A percentile compares a stretch with the other conserved stretches of the same genome.
These are phyloP conservation scores for Pseudois nayaur DNA, from an alignment of 2,113 vertebrate genomes.

Conservation along the genomic window DNA sequence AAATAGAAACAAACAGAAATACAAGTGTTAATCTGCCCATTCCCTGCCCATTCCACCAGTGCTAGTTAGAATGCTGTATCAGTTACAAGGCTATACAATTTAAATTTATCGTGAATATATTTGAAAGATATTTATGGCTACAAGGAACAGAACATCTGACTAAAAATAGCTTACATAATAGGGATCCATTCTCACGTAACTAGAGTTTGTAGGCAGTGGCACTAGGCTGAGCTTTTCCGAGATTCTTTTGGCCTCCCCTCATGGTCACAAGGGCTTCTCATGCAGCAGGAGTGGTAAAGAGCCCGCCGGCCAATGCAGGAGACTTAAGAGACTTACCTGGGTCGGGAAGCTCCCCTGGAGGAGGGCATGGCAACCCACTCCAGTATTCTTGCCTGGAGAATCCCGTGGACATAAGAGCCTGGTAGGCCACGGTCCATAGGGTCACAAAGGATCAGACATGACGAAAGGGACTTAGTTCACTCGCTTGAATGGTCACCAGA, in stretches of 20 bases:
- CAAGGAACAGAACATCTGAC: not conserved
- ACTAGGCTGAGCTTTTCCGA: not conserved
- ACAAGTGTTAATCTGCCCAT: not conserved
- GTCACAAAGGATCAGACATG: not conserved
- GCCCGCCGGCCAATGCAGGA: not conserved
- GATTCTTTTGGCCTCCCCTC: not conserved
- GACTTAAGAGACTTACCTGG: not conserved
- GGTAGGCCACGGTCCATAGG: not conserved
- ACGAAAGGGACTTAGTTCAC: not conserved
- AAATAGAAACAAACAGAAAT: conserved; percentile 14
- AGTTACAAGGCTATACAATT: not conserved
- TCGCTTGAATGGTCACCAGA: not conserved
- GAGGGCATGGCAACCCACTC: not conserved
- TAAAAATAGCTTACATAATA: not conserved
- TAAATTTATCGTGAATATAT: not conserved
- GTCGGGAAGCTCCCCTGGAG: not conserved
- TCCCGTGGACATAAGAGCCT: not conserved
- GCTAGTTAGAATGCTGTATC: not conserved
- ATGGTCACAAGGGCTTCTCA: not conserved
- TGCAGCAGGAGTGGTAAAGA: not conserved
- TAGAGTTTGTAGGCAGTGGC: not conserved
- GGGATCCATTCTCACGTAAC: not conserved
- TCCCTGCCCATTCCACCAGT: not conserved
- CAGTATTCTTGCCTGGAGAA: not conserved
- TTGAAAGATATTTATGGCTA: not conserved